Evolutionary conservation across 2,888 invertebrate species (phyloP).

Genomic region (Drosophila setosimentum): DNA sequence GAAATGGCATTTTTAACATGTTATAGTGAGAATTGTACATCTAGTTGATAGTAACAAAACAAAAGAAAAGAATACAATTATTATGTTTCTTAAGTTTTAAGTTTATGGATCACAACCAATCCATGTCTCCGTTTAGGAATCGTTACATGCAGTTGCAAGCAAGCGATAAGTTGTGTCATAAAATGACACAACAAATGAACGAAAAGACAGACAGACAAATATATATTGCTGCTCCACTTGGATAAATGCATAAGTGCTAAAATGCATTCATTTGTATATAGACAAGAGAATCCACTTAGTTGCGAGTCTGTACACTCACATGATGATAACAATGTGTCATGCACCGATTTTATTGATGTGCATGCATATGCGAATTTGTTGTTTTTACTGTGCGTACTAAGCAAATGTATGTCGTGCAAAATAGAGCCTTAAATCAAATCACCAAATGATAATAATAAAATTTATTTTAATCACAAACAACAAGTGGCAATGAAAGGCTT

Average conservation of each 20-base stretch:
- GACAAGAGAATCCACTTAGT: constrained; percentile 14
- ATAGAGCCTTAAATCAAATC: constrained; percentile 79
- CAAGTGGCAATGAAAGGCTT: constrained; percentile 15
- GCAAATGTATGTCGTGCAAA: constrained; percentile 63
- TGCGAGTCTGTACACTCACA: not conserved
- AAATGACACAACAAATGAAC: not conserved
- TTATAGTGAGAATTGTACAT: constrained; percentile 55
- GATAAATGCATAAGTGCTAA: not conserved
- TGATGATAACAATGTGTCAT: not conserved
- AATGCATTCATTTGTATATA: constrained; percentile 2
- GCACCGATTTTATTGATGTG: constrained; percentile 4
- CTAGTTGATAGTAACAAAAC: constrained; percentile 28
- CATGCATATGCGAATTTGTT: constrained; percentile 24
- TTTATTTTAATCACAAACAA: constrained; percentile 52
- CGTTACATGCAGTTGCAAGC: not conserved
- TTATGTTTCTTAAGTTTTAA: constrained; percentile 43
- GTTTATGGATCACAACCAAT: constrained; percentile 12
- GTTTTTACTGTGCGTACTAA: constrained; percentile 32
- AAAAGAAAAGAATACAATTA: not conserved
- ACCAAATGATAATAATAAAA: constrained; percentile 79
- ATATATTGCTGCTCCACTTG: constrained; percentile 1
- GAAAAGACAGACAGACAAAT: not conserved
- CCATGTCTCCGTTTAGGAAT: not conserved
- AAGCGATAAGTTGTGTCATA: not conserved
- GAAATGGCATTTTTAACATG: constrained; percentile 61